Evolutionary conservation across 1,140 invertebrate genomes (phyloP).

Genomic region (Caerostris extrusa): DNA sequence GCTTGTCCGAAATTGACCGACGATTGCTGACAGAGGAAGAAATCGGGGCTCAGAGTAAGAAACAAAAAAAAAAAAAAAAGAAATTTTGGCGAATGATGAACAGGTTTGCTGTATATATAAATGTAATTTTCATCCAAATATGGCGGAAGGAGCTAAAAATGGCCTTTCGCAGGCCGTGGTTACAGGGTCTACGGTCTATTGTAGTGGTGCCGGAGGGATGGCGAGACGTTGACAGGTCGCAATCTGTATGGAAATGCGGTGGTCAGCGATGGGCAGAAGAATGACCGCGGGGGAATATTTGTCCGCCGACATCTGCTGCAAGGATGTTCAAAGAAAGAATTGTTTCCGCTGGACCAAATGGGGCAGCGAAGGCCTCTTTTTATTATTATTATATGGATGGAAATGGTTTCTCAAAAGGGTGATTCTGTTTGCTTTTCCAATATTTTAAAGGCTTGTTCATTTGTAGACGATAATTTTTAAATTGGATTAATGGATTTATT

Average conservation of each 20-base stretch:
- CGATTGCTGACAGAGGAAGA: background rate
- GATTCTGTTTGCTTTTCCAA: too few relatives aligned
- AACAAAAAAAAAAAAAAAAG: background rate
- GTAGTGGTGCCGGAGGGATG: background rate
- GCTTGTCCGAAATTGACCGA: background rate
- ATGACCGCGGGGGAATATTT: constrained; percentile 37
- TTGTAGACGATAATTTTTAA: too few relatives aligned
- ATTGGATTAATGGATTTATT: too few relatives aligned
- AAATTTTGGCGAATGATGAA: background rate
- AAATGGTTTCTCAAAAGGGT: too few relatives aligned
- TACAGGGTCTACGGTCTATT: background rate
- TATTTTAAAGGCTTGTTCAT: too few relatives aligned
- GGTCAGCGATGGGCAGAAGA: constrained; percentile 11
- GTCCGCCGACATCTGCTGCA: constrained; percentile 19
- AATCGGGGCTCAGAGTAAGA: background rate
- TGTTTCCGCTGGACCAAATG: background rate
- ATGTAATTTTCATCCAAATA: constrained; percentile 3
- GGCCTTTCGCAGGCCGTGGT: background rate
- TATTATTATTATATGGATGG: too few relatives aligned
- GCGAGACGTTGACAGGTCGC: constrained; percentile 29
- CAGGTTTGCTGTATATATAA: constrained; percentile 37
- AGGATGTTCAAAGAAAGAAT: background rate
- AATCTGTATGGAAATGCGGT: constrained; percentile 57
- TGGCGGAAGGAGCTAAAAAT: background rate
- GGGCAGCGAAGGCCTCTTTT: too few relatives aligned